Evolutionary conservation across 2,797 vertebrate species (phyloP), one percentile per base, ranked within the genome.

Genomic region (Periophthalmus magnuspinnatus): DNA sequence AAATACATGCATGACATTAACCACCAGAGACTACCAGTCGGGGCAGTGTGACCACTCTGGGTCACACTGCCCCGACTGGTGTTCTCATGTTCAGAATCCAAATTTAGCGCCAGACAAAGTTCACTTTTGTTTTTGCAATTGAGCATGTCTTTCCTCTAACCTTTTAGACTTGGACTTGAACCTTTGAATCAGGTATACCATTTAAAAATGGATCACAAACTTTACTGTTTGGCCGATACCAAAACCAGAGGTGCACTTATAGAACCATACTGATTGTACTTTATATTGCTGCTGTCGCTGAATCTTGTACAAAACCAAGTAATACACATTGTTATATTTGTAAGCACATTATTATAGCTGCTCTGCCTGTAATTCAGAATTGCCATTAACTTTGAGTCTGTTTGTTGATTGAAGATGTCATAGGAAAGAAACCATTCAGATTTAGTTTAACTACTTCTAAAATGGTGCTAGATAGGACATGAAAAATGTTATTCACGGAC

Each of bases 211-310:
- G 47, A 0, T 56, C 75, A 63, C 58, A 13, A 68, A 71, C 71
- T 76, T 16, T 75, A 36, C 72, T 16, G 66, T 71, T 68, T 77
- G 60, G 24, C 45, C 59, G 59, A 69, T 65, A 85, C 87, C 87
- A 88, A 88, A 90, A 85, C 32, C 63, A 76, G 68, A 81, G 60
- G 84, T 88, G 88, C 84, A 80, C 87, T 86, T 85, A 45, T 45
- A 79, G 59, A 81, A 61, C 75, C 57, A 55, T 70, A 5, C 79
- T 79, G 85, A 84, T 86, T 86, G 82, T 84, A 83, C 72, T 75
- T 77, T 80, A 84, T 88, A 82, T 88, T 89, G 86, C 87, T 85
- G 81, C 59, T 47, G 24, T 65, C 59, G 76, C 78, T 67, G 24
- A 65, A 28, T 61, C 21, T 68, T 66, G 58, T 57, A 58, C 61